phyloP scores from a whole-genome alignment of 2,888 invertebrate species.

The Tenthredo livida region DNA sequence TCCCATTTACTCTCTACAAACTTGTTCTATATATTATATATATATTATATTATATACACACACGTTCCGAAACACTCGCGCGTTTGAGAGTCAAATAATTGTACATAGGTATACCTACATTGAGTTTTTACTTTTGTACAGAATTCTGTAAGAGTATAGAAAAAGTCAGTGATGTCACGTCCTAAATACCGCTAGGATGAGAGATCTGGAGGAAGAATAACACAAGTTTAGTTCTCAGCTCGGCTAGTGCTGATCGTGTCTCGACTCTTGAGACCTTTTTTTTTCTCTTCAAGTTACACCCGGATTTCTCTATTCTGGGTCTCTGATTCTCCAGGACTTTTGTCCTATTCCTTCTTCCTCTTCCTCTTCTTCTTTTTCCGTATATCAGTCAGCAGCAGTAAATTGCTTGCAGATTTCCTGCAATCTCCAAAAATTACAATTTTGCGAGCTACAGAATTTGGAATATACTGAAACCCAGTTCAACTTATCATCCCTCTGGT shows the following conservation, averaged over 20 bases:
- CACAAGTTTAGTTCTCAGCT: background rate
- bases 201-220: background rate
- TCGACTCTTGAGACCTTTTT: background rate
- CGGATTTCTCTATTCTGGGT: background rate
- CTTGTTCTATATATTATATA: too few species aligned
- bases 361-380: background rate
- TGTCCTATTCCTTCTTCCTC: background rate
- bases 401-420: background rate
- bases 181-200: background rate
- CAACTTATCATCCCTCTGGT: background rate
- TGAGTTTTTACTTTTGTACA: background rate
- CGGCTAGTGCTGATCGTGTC: background rate
- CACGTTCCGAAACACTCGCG: background rate
- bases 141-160: background rate
- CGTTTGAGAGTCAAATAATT: background rate
- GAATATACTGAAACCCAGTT: background rate
- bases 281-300: background rate
- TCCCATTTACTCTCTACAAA: background rate
- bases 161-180: background rate
- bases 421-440: background rate
- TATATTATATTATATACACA: too few species aligned
- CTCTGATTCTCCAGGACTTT: background rate
- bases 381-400: background rate
- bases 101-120: background rate
- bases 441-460: background rate